Percentiles rank a stretch among this genome's conserved stretches.
phyloP scores from a whole-genome alignment of 2,113 vertebrate genomes.

The Saccopteryx leptura region DNA sequence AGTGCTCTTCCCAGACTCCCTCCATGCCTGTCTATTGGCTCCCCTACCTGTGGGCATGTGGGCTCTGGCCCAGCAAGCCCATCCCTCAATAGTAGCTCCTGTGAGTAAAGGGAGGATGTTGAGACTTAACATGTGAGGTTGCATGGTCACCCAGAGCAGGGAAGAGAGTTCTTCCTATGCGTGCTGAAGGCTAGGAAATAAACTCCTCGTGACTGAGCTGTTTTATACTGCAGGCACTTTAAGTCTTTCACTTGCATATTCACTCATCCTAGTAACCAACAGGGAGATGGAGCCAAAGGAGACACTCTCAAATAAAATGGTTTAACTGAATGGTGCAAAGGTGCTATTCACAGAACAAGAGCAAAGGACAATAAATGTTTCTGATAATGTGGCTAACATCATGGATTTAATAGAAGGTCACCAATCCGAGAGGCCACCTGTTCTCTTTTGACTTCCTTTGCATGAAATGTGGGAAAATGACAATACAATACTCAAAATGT shows the following conservation, averaged over 20 bases:
- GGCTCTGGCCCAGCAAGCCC: neutral
- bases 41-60: neutral
- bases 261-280: neutral
- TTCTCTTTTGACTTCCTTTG: neutral
- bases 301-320: neutral
- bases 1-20: neutral
- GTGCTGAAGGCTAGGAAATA: neutral
- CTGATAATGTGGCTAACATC: neutral
- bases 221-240: neutral
- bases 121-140: neutral
- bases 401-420: neutral
- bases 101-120: neutral
- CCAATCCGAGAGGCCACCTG: neutral
- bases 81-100: neutral
- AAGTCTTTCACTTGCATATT: neutral
- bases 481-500: neutral
- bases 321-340: neutral
- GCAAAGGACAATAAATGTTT: neutral
- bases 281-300: neutral
- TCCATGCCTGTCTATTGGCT: accelerated
- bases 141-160: neutral
- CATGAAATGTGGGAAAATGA: neutral
- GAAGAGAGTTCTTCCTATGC: neutral
- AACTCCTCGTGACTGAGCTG: neutral
- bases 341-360: neutral